phyloP scores from a whole-genome alignment of 1,140 invertebrate genomes.

The Chironomus striatipennis region DNA sequence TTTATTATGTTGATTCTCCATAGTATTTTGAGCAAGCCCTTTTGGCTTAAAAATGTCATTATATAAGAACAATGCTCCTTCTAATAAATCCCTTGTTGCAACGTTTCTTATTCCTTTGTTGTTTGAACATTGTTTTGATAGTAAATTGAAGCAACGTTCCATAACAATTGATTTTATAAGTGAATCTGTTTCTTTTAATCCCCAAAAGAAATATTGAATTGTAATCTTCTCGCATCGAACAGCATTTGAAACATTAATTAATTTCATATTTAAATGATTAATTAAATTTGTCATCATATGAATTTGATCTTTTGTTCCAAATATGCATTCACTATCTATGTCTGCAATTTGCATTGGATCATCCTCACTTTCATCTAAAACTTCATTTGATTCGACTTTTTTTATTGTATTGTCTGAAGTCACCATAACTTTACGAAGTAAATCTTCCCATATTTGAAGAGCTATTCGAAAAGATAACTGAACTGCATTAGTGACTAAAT shows the following conservation, averaged over 20 bases:
- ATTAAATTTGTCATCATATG: constrained; percentile 29
- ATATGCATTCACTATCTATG: constrained; percentile 41
- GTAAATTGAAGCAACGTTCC: constrained; percentile 49
- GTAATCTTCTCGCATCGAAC: constrained; percentile 58
- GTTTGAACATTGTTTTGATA: constrained; percentile 50
- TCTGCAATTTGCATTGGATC: constrained; percentile 17
- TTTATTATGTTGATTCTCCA: no score
- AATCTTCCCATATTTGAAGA: background rate
- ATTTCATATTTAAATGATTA: background rate
- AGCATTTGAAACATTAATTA: background rate
- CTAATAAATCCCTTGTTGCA: constrained; percentile 61
- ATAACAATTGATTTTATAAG: constrained; percentile 49
- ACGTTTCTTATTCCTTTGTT: constrained; percentile 59
- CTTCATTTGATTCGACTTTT: background rate
- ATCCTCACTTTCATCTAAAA: background rate
- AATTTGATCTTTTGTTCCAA: constrained; percentile 33
- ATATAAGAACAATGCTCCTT: constrained; percentile 57
- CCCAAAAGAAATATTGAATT: constrained; percentile 68
- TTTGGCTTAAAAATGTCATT: constrained; percentile 47
- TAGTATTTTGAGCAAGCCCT: no score
- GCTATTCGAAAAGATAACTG: background rate
- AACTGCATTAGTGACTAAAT: background rate
- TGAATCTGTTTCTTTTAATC: constrained; percentile 50
- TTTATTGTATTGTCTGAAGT: background rate
- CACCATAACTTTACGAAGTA: background rate